Conservation (phyloP, 1,140 invertebrate species). For the Eupeodes corollae region DNA sequence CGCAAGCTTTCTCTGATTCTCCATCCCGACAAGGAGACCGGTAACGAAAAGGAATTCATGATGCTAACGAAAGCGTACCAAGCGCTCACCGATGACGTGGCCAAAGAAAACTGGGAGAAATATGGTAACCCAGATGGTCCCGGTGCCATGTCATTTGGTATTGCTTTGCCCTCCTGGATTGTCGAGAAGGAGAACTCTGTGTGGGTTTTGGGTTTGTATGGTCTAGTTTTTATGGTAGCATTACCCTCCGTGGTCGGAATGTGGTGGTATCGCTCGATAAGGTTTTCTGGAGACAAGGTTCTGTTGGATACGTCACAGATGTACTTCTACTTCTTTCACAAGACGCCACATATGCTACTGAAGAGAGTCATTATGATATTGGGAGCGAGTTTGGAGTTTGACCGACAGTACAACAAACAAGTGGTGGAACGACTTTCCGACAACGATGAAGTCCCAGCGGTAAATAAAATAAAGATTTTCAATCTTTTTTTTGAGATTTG, state of each 20-base stretch:
- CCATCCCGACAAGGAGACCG: constrained; percentile 97
- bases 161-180: constrained; percentile 98
- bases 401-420: constrained; percentile 86
- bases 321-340: constrained; percentile 92
- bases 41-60: constrained; percentile 96
- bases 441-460: constrained; percentile 86
- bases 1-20: constrained; percentile 82
- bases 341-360: constrained; percentile 87
- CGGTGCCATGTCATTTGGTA: constrained; percentile 96
- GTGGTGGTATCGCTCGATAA: constrained; percentile 98
- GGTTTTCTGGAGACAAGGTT: constrained; percentile 92
- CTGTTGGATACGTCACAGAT: constrained; percentile 89
- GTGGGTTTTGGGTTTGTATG: constrained; percentile 93
- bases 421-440: constrained; percentile 87
- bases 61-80: constrained; percentile 91
- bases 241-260: constrained; percentile 86
- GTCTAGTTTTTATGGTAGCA: constrained; percentile 94
- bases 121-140: constrained; percentile 99
- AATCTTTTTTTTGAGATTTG: not conserved
- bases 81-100: constrained; percentile 91
- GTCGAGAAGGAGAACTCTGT: constrained; percentile 99
- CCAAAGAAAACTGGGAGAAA: constrained; percentile 94
- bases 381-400: constrained; percentile 92
- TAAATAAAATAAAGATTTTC: constrained; percentile 39
- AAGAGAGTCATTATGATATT: constrained; percentile 95